Evolutionary conservation across 2,888 invertebrate genomes (phyloP).

Genomic region (Oligia fasciuncula): DNA sequence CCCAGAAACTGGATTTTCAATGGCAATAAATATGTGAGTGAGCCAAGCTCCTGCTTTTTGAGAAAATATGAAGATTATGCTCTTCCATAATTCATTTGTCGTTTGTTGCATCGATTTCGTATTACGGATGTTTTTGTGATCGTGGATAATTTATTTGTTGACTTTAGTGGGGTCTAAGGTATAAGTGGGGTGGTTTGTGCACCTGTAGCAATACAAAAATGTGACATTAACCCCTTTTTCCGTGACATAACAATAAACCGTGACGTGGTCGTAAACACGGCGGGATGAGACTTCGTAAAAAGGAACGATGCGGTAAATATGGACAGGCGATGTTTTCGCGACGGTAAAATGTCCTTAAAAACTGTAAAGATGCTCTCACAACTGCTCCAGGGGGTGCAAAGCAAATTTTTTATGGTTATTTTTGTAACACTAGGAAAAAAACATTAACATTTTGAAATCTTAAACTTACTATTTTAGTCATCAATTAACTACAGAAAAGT

Average conservation of each 20-base stretch:
- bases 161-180: conserved; percentile 39
- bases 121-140: conserved; percentile 61
- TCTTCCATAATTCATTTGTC: conserved; percentile 69
- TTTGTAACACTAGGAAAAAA: conserved; percentile 34
- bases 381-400: conserved; percentile 66
- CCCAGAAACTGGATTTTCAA: conserved; percentile 84
- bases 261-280: conserved; percentile 84
- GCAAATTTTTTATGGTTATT: conserved; percentile 79
- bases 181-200: conserved; percentile 57
- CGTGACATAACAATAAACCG: conserved; percentile 84
- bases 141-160: conserved; percentile 54
- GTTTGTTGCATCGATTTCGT: conserved; percentile 65
- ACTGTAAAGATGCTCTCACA: conserved; percentile 75
- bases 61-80: conserved; percentile 74
- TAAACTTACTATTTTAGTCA: background rate
- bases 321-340: conserved; percentile 84
- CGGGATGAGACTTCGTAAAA: conserved; percentile 84
- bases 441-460: conserved; percentile 1
- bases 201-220: conserved; percentile 80
- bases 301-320: conserved; percentile 87
- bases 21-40: conserved; percentile 86
- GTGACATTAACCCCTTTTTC: conserved; percentile 83
- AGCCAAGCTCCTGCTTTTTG: conserved; percentile 68
- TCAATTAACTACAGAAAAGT: background rate
- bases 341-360: conserved; percentile 74